Conservation (phyloP, 2,113 vertebrate genomes). For the Triplophysa rosa region DNA sequence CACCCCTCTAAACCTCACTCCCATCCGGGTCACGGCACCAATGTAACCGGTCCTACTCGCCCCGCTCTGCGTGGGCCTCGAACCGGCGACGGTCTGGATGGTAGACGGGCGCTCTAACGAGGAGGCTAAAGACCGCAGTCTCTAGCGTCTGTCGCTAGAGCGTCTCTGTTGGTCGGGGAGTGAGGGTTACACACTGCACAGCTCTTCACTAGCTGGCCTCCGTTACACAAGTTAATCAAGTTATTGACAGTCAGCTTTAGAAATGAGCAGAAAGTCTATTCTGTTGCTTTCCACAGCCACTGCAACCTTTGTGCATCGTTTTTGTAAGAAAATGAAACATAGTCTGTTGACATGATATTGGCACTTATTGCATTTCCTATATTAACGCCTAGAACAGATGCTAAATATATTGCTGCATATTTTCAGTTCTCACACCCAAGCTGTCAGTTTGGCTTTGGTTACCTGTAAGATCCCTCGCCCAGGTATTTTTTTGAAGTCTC, state of each 20-base stretch:
- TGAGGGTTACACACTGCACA: no score
- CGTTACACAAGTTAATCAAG: background rate
- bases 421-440: constrained; percentile 32
- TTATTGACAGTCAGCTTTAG: background rate
- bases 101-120: no score
- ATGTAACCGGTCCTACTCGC: no score
- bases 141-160: no score
- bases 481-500: constrained; percentile 26
- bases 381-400: constrained; percentile 31
- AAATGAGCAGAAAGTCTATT: background rate
- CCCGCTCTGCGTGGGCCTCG: no score
- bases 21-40: no score
- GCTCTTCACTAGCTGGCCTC: no score
- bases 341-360: constrained; percentile 1
- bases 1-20: no score
- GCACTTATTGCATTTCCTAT: background rate
- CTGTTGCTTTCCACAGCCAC: background rate
- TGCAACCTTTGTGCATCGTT: constrained; percentile 20
- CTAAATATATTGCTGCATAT: constrained; percentile 41
- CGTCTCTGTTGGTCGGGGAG: no score
- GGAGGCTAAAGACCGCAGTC: no score
- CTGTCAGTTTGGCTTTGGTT: constrained; percentile 41
- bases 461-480: constrained; percentile 20
- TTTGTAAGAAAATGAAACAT: constrained; percentile 17
- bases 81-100: no score